These are phyloP conservation scores for Pararge aegeria DNA, from an alignment of 1,140 invertebrate species.

Conservation along the genomic window DNA sequence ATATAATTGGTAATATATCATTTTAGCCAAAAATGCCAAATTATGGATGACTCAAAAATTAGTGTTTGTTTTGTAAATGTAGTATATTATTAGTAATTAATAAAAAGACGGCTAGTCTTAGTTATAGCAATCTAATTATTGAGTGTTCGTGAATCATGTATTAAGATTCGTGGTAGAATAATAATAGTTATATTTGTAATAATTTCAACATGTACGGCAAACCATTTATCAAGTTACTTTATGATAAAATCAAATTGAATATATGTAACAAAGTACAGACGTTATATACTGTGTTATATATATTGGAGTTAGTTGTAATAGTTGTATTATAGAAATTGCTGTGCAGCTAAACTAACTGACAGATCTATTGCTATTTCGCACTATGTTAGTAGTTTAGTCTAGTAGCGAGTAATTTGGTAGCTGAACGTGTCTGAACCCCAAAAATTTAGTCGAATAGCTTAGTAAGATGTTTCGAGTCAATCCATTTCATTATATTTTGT, in stretches of 20 bases:
- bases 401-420: too few species aligned
- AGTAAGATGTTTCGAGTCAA: too few species aligned
- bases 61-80: constrained; percentile 15
- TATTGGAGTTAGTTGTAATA: too few species aligned
- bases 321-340: too few species aligned
- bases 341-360: too few species aligned
- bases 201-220: background rate
- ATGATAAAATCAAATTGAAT: background rate
- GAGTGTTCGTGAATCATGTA: constrained; percentile 5
- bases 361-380: too few species aligned
- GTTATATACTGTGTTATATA: too few species aligned
- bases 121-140: constrained; percentile 7
- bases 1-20: constrained; percentile 43
- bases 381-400: too few species aligned
- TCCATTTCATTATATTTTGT: too few species aligned
- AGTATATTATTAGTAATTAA: constrained; percentile 16
- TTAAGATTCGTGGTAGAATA: constrained; percentile 8
- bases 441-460: too few species aligned
- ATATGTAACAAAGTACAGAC: background rate
- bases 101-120: constrained; percentile 21
- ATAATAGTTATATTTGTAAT: constrained; percentile 5
- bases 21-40: constrained; percentile 77
- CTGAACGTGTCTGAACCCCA: too few species aligned
- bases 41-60: constrained; percentile 27
- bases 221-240: constrained; percentile 4